Percentiles rank a stretch among this genome's conserved stretches.
Conservation (phyloP, 2,797 vertebrate species). For the Morelia viridis region DNA sequence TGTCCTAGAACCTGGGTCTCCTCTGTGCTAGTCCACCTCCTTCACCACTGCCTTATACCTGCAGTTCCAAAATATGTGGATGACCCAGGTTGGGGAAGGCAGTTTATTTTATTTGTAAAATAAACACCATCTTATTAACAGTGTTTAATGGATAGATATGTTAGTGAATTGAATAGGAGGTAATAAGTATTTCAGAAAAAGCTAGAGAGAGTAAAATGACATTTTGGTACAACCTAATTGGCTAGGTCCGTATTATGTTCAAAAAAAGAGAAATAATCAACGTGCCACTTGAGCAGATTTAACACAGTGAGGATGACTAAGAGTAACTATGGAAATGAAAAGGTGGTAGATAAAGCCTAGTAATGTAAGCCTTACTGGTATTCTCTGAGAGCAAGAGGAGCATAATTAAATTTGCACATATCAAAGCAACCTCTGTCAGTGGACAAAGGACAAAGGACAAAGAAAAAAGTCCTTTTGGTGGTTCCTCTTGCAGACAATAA, state of each 20-base stretch:
- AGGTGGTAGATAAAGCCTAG: conserved; percentile 49
- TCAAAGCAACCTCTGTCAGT: conserved; percentile 58
- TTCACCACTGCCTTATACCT: background rate
- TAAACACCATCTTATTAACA: background rate
- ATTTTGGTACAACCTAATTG: background rate
- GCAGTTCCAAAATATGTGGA: background rate
- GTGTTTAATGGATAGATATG: background rate
- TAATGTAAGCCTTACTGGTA: conserved; percentile 53
- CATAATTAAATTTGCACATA: conserved; percentile 55
- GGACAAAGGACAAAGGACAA: conserved; percentile 51
- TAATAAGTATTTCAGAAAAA: conserved; percentile 7
- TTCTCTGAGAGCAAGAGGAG: conserved; percentile 59
- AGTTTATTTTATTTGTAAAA: background rate
- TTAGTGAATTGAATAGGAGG: background rate
- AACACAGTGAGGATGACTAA: conserved; percentile 53
- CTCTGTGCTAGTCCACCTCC: background rate
- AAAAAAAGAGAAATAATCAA: conserved; percentile 18
- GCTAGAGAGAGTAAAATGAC: conserved; percentile 10
- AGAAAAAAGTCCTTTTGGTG: conserved; percentile 56
- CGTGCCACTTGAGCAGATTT: conserved; percentile 42
- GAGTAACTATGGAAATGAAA: conserved; percentile 69
- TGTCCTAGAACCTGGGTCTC: background rate
- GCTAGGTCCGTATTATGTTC: conserved; percentile 3
- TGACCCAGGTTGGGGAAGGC: background rate
- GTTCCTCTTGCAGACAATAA: conserved; percentile 42